Conservation (phyloP, 2,888 invertebrate genomes). For the Synanthedon formicaeformis region DNA sequence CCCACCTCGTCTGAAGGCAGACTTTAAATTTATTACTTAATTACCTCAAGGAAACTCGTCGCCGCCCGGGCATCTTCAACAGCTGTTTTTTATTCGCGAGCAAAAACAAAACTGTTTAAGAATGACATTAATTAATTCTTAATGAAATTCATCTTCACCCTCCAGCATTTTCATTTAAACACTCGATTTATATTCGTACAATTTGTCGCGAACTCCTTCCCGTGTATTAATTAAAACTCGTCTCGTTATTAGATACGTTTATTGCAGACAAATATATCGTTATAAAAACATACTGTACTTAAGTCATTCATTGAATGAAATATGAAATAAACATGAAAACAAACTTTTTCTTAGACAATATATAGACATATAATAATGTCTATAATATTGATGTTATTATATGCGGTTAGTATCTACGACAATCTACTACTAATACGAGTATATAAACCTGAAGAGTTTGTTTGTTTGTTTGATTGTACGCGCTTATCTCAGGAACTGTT, state of each 20-base stretch:
- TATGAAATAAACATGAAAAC: too few relatives aligned
- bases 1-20: conserved; percentile 64
- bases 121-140: conserved; percentile 72
- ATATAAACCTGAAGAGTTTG: too few relatives aligned
- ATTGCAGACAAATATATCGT: conserved; percentile 31
- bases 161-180: conserved; percentile 64
- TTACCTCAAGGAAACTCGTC: conserved; percentile 69
- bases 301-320: too few relatives aligned
- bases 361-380: too few relatives aligned
- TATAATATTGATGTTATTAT: too few relatives aligned
- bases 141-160: conserved; percentile 72
- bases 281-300: too few relatives aligned
- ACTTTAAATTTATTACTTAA: conserved; percentile 71
- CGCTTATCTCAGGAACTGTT: too few relatives aligned
- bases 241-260: conserved; percentile 49
- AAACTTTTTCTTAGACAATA: too few relatives aligned
- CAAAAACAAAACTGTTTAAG: conserved; percentile 69
- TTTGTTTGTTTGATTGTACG: too few relatives aligned
- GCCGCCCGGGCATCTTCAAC: conserved; percentile 39
- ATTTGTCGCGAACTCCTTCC: conserved; percentile 54
- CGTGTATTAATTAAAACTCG: conserved; percentile 45
- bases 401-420: too few relatives aligned
- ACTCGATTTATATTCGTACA: conserved; percentile 65
- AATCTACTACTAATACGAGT: too few relatives aligned
- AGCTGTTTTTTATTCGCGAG: conserved; percentile 67